phyloP scores from a whole-genome alignment of 2,113 vertebrate genomes.

The Bubo blakistoni region DNA sequence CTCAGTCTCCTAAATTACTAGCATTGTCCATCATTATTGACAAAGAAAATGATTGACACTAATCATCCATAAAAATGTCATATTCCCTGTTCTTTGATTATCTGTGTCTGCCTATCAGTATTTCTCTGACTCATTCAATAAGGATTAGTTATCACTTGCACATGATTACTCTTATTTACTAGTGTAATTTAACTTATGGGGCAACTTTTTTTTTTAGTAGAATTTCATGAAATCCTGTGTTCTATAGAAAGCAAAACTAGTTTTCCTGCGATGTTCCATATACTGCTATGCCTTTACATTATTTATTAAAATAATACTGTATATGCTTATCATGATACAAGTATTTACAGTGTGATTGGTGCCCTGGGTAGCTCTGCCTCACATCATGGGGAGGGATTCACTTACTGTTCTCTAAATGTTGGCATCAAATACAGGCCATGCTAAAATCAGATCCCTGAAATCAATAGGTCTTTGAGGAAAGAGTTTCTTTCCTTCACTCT shows the following conservation, averaged over 20 bases:
- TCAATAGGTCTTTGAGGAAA: neutral
- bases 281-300: neutral
- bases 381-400: neutral
- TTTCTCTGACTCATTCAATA: neutral
- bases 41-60: neutral
- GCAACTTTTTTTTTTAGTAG: neutral
- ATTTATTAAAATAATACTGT: neutral
- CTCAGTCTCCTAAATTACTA: neutral
- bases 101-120: neutral
- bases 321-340: neutral
- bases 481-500: neutral
- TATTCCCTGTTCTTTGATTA: neutral
- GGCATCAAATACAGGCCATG: neutral
- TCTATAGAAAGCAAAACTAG: neutral
- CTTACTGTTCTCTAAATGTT: neutral
- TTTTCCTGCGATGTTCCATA: neutral
- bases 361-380: neutral
- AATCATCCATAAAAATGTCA: neutral
- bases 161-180: neutral
- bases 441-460: neutral
- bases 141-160: neutral
- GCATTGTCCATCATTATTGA: neutral
- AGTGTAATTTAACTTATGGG: neutral
- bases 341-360: neutral
- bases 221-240: neutral